Percentiles rank a stretch among this genome's conserved stretches.
Conservation (phyloP, 2,888 invertebrate species). For the Steromphala cineraria region DNA sequence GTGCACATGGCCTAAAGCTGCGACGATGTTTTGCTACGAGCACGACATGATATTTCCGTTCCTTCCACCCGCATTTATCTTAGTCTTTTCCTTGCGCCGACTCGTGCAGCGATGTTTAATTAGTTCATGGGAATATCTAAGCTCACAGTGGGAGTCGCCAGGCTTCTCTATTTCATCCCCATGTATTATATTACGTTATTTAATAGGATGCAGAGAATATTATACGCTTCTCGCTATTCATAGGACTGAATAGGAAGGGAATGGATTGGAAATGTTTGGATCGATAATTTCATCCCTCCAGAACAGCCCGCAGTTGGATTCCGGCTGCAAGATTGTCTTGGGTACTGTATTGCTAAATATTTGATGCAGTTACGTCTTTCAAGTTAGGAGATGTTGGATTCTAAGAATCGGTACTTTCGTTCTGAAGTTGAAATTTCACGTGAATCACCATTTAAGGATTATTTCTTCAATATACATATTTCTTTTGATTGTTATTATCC, state of each 20-base stretch:
- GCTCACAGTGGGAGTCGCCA: background rate
- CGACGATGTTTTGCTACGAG: background rate
- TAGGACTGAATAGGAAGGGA: background rate
- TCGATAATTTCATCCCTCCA: background rate
- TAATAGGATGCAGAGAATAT: conserved; percentile 11
- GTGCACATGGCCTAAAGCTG: conserved; percentile 1
- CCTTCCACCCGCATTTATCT: conserved; percentile 9
- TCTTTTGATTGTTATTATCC: too few relatives aligned
- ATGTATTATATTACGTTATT: conserved; percentile 17
- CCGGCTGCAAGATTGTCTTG: too few relatives aligned
- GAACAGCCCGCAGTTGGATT: background rate
- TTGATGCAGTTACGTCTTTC: conserved; percentile 1
- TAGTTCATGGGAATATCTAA: conserved; percentile 15
- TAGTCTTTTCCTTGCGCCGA: background rate
- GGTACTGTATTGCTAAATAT: background rate
- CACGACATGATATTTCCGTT: background rate
- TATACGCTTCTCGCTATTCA: conserved; percentile 1
- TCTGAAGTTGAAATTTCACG: too few relatives aligned
- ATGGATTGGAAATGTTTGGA: background rate
- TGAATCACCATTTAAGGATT: too few relatives aligned
- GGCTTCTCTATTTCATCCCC: background rate
- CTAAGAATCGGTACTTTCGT: too few relatives aligned
- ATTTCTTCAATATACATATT: too few relatives aligned
- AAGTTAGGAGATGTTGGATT: background rate
- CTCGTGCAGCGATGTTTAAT: conserved; percentile 17